Conservation (phyloP, 2,797 vertebrate species). For the Neosalanx taihuensis region DNA sequence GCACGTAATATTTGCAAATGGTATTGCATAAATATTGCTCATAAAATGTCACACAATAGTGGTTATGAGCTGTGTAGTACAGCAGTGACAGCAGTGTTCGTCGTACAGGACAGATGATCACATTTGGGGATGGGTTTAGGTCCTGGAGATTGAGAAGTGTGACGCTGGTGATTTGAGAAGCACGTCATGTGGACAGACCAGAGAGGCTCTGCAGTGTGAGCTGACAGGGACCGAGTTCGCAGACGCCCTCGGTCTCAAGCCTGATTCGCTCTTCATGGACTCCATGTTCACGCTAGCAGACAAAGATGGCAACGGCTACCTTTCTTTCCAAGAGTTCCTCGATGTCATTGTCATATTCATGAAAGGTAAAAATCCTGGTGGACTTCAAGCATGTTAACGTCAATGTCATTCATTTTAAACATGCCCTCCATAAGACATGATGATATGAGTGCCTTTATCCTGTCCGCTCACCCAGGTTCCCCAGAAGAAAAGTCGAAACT, state of each 20-base stretch:
- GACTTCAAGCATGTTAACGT: neutral
- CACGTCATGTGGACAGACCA: conserved; percentile 73
- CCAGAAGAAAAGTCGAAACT: conserved; percentile 89
- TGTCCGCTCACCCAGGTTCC: conserved; percentile 72
- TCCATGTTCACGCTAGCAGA: conserved; percentile 96
- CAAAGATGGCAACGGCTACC: conserved; percentile 93
- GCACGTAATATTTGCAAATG: conserved; percentile 19
- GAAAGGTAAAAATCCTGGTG: conserved; percentile 72
- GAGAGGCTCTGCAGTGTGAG: conserved; percentile 86
- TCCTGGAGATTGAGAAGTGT: conserved; percentile 83
- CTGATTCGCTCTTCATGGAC: conserved; percentile 88
- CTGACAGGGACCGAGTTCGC: conserved; percentile 90
- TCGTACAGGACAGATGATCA: neutral
- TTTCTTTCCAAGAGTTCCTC: conserved; percentile 95
- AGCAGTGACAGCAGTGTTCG: no score
- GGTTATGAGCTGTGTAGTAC: no score
- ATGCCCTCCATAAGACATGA: no score
- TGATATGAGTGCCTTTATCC: neutral
- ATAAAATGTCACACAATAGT: no score
- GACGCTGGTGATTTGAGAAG: conserved; percentile 78
- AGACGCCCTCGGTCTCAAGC: conserved; percentile 84
- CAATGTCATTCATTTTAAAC: no score
- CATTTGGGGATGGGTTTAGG: conserved; percentile 62
- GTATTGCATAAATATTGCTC: conserved; percentile 12
- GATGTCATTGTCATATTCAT: conserved; percentile 92